These are phyloP conservation scores for Antheraea mylitta DNA, from an alignment of 1,140 invertebrate species.

Conservation along the genomic window DNA sequence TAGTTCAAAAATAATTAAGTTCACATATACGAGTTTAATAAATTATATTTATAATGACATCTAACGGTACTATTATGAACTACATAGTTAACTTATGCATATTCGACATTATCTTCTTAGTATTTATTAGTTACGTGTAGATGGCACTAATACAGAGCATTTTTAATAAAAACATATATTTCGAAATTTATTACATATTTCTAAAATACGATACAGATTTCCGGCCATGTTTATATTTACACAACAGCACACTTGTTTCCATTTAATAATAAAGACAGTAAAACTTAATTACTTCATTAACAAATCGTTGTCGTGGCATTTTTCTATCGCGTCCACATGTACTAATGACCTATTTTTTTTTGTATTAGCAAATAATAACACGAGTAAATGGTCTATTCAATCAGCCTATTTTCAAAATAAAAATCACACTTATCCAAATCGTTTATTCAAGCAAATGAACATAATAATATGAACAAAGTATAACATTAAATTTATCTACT, in stretches of 20 bases:
- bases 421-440: conserved; percentile 71
- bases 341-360: conserved; percentile 11
- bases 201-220: too few relatives aligned
- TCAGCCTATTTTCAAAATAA: conserved; percentile 32
- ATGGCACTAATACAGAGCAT: not conserved
- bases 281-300: not conserved
- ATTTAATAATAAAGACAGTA: not conserved
- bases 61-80: not conserved
- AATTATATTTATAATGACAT: not conserved
- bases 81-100: not conserved
- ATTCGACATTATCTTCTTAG: not conserved
- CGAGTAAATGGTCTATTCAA: not conserved
- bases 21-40: too few relatives aligned
- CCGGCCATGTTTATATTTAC: not conserved
- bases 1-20: too few relatives aligned
- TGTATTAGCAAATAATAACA: not conserved
- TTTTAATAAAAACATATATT: too few relatives aligned
- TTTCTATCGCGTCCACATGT: not conserved
- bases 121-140: not conserved
- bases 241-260: not conserved
- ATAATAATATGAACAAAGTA: conserved; percentile 76
- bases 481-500: conserved; percentile 79
- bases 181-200: too few relatives aligned
- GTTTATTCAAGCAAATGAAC: conserved; percentile 78
- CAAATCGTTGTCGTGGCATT: not conserved